Conservation (phyloP, 2,797 vertebrate species). For the Bucorvus abyssinicus region DNA sequence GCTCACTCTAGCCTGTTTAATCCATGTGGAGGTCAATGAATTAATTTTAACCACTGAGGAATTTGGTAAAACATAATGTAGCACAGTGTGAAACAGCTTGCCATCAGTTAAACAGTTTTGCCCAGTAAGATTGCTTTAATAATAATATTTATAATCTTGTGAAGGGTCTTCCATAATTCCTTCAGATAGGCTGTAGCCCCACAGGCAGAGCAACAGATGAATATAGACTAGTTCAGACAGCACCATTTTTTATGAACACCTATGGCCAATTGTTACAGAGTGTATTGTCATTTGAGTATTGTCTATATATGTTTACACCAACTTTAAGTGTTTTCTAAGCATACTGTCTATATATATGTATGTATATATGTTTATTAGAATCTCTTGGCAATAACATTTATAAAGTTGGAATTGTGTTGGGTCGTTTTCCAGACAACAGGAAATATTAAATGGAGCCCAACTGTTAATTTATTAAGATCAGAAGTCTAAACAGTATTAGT, state of each 20-base stretch:
- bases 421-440: not conserved
- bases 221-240: not conserved
- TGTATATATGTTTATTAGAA: not conserved
- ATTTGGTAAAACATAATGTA: conserved; percentile 68
- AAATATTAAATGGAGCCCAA: not conserved
- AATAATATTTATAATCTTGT: conserved; percentile 65
- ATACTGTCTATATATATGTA: too few species aligned
- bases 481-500: not conserved
- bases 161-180: conserved; percentile 25
- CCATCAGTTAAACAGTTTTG: conserved; percentile 63
- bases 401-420: not conserved
- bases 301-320: not conserved
- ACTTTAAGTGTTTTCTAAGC: not conserved
- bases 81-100: conserved; percentile 62
- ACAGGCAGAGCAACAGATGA: not conserved
- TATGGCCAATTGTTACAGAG: not conserved
- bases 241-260: not conserved
- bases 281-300: not conserved
- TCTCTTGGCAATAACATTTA: not conserved
- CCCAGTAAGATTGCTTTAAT: conserved; percentile 67
- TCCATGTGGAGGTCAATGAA: conserved; percentile 66
- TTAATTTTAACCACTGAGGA: conserved; percentile 62
- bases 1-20: conserved; percentile 70
- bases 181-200: conserved; percentile 42
- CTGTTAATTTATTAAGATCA: not conserved